A percentile compares a stretch with the other conserved stretches of the same genome.
These are phyloP conservation scores for Sterna hirundo DNA, from an alignment of 2,113 vertebrate genomes.

Conservation along the genomic window DNA sequence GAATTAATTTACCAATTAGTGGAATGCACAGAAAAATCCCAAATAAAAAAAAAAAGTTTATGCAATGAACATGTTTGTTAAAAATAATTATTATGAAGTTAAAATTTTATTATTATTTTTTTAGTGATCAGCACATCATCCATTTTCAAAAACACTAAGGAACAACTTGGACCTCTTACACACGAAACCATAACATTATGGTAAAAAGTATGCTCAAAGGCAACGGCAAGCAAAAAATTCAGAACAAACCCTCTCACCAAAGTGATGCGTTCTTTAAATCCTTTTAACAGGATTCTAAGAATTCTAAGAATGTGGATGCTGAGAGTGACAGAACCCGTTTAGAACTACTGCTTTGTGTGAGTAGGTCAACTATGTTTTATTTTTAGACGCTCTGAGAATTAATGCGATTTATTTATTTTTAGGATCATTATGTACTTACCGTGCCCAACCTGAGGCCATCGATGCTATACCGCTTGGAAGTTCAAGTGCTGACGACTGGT, in stretches of 20 bases:
- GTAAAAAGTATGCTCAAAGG: background rate
- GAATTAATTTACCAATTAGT: background rate
- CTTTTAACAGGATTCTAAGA: background rate
- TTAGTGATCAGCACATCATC: background rate
- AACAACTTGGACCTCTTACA: background rate
- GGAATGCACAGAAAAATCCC: background rate
- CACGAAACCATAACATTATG: background rate
- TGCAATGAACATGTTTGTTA: background rate
- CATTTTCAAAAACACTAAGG: background rate
- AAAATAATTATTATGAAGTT: background rate
- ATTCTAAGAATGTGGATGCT: background rate
- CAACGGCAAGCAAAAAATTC: background rate
- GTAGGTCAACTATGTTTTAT: background rate
- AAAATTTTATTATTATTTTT: background rate
- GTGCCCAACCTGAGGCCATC: conserved; percentile 87
- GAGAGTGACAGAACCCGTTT: background rate
- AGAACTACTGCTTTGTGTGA: background rate
- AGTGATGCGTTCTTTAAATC: accelerated
- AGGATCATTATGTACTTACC: conserved; percentile 86
- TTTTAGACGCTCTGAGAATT: background rate
- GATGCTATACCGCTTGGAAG: conserved; percentile 90
- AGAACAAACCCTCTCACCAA: background rate
- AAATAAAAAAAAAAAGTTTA: background rate
- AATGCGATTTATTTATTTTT: background rate
- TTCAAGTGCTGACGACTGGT: conserved; percentile 86